Evolutionary conservation across 2,113 vertebrate species (phyloP).

Genomic region (Pangasianodon gigas): DNA sequence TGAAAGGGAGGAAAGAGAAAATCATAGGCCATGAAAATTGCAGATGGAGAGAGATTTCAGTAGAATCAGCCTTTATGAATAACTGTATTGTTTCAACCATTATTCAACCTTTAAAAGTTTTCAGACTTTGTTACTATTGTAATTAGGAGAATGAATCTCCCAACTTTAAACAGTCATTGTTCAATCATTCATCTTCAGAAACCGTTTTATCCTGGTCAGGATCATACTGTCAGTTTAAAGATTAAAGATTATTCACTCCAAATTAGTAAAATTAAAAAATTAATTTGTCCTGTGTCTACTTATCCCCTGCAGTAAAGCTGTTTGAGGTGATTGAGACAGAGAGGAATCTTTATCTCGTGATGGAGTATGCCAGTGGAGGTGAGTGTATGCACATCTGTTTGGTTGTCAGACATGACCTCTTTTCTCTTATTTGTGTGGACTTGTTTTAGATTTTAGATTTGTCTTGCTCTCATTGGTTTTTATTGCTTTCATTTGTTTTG

Average conservation of each 20-base stretch:
- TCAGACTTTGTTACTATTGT: not conserved
- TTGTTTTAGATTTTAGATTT: not conserved
- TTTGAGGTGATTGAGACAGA: constrained; percentile 92
- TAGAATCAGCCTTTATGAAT: not conserved
- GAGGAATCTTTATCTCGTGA: constrained; percentile 88
- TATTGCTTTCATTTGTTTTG: constrained; percentile 54
- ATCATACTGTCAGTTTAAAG: not conserved
- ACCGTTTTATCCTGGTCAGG: not conserved
- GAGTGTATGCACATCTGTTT: constrained; percentile 43
- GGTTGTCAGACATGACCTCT: not conserved
- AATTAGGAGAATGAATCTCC: not conserved
- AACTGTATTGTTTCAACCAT: not conserved
- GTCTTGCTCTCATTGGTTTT: not conserved
- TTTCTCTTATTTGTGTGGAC: not conserved
- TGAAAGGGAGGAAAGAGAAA: not conserved
- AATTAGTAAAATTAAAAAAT: not conserved
- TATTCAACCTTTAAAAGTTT: not conserved
- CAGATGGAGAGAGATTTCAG: not conserved
- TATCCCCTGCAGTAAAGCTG: constrained; percentile 77
- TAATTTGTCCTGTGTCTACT: not conserved
- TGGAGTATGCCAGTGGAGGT: constrained; percentile 91
- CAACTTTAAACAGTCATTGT: not conserved
- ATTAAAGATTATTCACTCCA: not conserved
- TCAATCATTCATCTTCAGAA: not conserved
- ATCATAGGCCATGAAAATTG: not conserved